These are phyloP conservation scores for Lepidochrysops patricia DNA, from an alignment of 2,888 invertebrate species.

Conservation along the genomic window DNA sequence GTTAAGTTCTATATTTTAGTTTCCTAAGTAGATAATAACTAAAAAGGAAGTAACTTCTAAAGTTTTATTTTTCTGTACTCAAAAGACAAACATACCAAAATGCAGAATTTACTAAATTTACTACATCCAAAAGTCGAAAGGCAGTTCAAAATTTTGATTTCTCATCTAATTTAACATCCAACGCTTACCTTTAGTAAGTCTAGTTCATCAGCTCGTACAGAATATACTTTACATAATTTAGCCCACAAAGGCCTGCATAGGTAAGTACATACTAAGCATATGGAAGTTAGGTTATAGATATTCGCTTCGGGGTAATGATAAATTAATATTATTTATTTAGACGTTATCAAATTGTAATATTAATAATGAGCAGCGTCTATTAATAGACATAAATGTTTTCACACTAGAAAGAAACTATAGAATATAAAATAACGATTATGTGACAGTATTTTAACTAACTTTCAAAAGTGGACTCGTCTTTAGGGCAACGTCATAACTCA, in stretches of 20 bases:
- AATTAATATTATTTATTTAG: not conserved
- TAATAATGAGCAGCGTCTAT: too few species aligned
- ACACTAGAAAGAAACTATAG: too few species aligned
- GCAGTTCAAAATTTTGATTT: not conserved
- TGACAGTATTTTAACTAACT: too few species aligned
- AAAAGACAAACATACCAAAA: not conserved
- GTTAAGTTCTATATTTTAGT: too few species aligned
- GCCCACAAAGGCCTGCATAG: not conserved
- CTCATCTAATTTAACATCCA: not conserved
- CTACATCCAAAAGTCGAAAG: not conserved
- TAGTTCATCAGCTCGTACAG: not conserved
- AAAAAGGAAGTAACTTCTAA: too few species aligned
- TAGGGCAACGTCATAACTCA: not conserved
- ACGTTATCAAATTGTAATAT: not conserved
- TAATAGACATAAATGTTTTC: too few species aligned
- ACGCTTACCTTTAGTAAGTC: constrained; percentile 2
- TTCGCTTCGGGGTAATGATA: not conserved
- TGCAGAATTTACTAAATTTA: not conserved
- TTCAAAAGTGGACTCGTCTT: too few species aligned
- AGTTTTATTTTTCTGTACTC: not conserved
- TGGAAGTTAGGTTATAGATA: not conserved
- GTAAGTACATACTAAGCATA: not conserved
- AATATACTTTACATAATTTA: constrained; percentile 2
- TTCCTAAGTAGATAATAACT: too few species aligned
- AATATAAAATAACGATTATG: too few species aligned